A percentile compares a stretch with the other conserved stretches of the same genome.
phyloP scores from a whole-genome alignment of 2,888 invertebrate species.

The Tholera decimalis region DNA sequence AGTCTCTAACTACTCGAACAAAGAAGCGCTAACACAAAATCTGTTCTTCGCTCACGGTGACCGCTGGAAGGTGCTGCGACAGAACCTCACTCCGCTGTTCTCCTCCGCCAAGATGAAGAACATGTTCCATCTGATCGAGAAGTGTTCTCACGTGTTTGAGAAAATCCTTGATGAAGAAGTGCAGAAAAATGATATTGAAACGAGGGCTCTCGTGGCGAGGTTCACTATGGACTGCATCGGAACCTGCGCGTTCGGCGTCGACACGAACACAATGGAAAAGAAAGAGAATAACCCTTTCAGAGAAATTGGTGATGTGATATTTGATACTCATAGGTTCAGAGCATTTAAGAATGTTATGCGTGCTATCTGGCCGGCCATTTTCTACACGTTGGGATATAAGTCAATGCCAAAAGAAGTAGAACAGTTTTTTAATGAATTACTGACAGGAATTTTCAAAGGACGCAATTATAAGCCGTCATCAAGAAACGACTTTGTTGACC shows the following conservation, averaged over 20 bases:
- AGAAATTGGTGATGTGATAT: constrained; percentile 70
- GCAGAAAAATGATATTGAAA: constrained; percentile 64
- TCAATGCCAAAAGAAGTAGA: constrained; percentile 67
- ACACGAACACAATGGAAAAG: constrained; percentile 73
- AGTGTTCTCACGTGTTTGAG: constrained; percentile 71
- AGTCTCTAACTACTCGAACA: no score
- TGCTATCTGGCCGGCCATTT: constrained; percentile 77
- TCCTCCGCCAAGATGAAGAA: no score
- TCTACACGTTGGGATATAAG: constrained; percentile 74
- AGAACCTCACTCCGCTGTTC: no score
- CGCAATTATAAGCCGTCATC: constrained; percentile 70
- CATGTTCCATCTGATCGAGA: no score
- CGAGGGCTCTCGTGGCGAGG: constrained; percentile 68
- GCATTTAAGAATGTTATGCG: constrained; percentile 68
- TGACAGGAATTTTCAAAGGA: constrained; percentile 70
- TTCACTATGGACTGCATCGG: constrained; percentile 81
- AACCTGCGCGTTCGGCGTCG: constrained; percentile 79
- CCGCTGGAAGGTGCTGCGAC: no score
- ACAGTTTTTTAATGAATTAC: constrained; percentile 70
- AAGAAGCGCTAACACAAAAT: no score
- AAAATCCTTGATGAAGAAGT: constrained; percentile 69
- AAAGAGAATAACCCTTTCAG: constrained; percentile 70
- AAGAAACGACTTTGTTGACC: constrained; percentile 79
- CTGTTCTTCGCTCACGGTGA: no score
- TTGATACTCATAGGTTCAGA: constrained; percentile 65